Conservation (phyloP, 1,140 invertebrate genomes). For the Calliphora vicina region DNA sequence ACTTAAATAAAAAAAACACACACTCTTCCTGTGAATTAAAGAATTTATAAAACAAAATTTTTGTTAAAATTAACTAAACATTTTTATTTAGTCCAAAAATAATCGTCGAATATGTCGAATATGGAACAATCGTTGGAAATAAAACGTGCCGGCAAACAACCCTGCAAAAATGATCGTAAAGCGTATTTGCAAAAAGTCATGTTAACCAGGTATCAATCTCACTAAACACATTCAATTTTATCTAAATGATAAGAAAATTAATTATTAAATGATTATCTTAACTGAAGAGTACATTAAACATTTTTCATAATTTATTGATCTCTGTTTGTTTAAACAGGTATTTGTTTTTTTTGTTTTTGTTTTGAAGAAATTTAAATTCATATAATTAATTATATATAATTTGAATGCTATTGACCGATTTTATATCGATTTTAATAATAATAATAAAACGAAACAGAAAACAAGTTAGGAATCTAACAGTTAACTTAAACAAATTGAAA, state of each 20-base stretch:
- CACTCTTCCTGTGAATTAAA: neutral
- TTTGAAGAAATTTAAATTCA: neutral
- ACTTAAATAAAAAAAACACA: neutral
- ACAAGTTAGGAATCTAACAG: neutral
- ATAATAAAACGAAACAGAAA: neutral
- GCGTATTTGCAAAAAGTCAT: slow-evolving; percentile 58
- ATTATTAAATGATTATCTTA: neutral
- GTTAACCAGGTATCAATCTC: slow-evolving; percentile 57
- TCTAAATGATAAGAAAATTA: neutral
- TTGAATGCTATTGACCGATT: neutral
- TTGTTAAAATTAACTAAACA: too few species aligned
- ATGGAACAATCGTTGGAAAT: slow-evolving; percentile 57
- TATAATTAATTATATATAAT: neutral
- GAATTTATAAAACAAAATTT: too few species aligned
- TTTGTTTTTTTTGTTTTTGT: neutral
- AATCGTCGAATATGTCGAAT: neutral
- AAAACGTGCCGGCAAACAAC: slow-evolving; percentile 55
- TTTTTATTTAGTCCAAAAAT: too few species aligned
- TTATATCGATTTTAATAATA: neutral
- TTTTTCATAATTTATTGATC: neutral
- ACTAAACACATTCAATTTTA: neutral
- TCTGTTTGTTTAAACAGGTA: neutral
- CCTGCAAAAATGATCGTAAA: slow-evolving; percentile 63
- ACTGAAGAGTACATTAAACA: neutral
- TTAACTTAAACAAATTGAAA: neutral